Conservation (phyloP, 2,113 vertebrate genomes). For the Poecile atricapillus region DNA sequence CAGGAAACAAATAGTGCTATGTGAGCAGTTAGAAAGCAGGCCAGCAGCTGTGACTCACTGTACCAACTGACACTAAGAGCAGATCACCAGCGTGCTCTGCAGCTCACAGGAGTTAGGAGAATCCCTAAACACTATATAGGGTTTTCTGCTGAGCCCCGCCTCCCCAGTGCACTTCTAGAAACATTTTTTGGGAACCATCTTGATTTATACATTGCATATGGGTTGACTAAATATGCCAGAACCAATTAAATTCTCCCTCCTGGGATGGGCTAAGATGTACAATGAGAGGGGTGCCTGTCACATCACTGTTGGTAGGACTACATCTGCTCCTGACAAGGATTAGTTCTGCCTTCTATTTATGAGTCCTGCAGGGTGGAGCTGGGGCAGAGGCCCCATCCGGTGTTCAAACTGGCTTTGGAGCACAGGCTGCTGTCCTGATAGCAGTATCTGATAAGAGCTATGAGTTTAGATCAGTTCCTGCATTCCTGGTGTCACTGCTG, state of each 20-base stretch:
- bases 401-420: background rate
- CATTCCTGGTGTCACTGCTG: background rate
- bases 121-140: background rate
- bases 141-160: background rate
- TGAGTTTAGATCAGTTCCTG: conserved; percentile 6
- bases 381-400: background rate
- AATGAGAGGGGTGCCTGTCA: background rate
- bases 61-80: background rate
- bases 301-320: accelerated
- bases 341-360: background rate
- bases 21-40: background rate
- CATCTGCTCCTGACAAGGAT: background rate
- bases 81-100: background rate
- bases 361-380: background rate
- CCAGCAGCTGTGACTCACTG: conserved; percentile 25
- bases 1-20: conserved; percentile 29
- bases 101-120: background rate
- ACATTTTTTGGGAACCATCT: background rate
- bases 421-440: background rate
- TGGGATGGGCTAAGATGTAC: accelerated
- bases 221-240: background rate
- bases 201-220: background rate
- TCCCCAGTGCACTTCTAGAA: background rate
- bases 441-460: background rate
- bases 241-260: background rate